Conservation (phyloP, 2,113 vertebrate species). For the Anoplopoma fimbria region DNA sequence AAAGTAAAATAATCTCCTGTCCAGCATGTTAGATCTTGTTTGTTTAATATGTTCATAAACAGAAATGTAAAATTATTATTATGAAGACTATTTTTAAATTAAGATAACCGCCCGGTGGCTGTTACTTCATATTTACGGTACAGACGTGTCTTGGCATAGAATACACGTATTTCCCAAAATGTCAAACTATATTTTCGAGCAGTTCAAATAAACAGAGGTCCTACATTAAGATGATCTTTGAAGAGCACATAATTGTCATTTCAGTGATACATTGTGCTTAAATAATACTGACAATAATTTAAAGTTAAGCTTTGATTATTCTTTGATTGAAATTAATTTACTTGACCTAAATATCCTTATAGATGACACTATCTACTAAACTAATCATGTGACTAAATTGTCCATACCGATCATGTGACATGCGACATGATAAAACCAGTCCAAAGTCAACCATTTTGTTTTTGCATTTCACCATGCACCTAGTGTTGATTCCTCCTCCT, state of each 20-base stretch:
- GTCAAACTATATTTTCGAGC: neutral
- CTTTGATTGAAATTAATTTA: neutral
- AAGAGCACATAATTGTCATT: slow-evolving; percentile 11
- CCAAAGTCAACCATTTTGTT: neutral
- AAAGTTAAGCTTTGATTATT: neutral
- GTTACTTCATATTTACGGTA: neutral
- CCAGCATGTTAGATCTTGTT: neutral
- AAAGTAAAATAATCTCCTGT: neutral
- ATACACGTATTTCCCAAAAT: slow-evolving; percentile 7
- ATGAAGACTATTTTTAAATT: neutral
- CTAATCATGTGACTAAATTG: neutral
- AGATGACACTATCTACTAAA: neutral
- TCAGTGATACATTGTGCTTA: neutral
- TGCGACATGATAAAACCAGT: neutral
- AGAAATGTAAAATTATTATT: neutral
- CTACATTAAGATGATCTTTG: neutral
- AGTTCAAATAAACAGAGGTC: neutral
- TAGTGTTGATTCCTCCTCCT: slow-evolving; percentile 10
- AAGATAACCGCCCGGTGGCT: neutral
- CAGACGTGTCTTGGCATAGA: neutral
- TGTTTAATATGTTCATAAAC: neutral
- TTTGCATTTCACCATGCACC: neutral
- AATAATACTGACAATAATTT: neutral
- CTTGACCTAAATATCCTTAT: neutral
- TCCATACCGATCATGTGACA: neutral